phyloP scores from a whole-genome alignment of 2,888 invertebrate species.

The Terebella lapidaria region DNA sequence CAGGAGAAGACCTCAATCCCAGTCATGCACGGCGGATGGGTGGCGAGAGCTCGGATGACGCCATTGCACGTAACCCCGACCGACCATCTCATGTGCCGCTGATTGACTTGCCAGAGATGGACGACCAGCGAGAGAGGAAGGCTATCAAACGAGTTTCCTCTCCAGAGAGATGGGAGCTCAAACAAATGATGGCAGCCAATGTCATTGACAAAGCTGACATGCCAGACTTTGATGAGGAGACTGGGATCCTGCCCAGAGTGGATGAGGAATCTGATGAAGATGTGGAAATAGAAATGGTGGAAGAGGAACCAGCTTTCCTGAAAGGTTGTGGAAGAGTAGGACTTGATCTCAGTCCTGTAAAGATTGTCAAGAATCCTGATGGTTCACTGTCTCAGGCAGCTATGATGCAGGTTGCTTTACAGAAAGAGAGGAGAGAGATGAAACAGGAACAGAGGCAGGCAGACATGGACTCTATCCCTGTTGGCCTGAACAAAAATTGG shows the following conservation, averaged over 20 bases:
- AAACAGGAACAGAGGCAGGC: constrained; percentile 71
- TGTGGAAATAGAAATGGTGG: constrained; percentile 94
- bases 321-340: constrained; percentile 66
- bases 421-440: constrained; percentile 92
- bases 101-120: constrained; percentile 27
- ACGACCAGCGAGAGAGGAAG: constrained; percentile 34
- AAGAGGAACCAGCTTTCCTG: constrained; percentile 96
- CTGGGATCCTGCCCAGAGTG: constrained; percentile 77
- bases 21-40: constrained; percentile 39
- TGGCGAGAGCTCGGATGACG: constrained; percentile 46
- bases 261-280: constrained; percentile 75
- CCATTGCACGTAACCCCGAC: constrained; percentile 75
- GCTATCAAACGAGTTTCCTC: constrained; percentile 80
- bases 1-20: constrained; percentile 92
- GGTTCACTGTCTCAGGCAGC: constrained; percentile 98
- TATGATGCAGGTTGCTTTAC: constrained; percentile 98
- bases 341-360: constrained; percentile 87
- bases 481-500: constrained; percentile 84
- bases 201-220: constrained; percentile 88
- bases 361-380: constrained; percentile 97
- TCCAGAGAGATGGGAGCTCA: constrained; percentile 93
- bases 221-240: constrained; percentile 96
- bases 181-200: constrained; percentile 92
- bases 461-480: constrained; percentile 72
- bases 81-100: constrained; percentile 65